Evolutionary conservation across 2,113 vertebrate genomes (phyloP).

Genomic region (Diadophis punctatus): DNA sequence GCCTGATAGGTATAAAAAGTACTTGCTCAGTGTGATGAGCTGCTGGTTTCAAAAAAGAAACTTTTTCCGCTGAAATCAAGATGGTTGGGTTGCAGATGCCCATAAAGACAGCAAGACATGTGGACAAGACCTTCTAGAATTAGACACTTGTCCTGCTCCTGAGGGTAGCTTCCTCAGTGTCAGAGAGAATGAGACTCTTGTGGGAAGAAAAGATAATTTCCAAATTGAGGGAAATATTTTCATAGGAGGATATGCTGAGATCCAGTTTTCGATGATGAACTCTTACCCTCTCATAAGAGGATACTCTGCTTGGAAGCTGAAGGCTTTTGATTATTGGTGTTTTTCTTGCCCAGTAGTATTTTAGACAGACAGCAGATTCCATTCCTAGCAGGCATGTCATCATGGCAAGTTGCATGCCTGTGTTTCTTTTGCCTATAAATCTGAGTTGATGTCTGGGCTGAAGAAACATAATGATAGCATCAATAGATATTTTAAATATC

Average conservation of each 20-base stretch:
- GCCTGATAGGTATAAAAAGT: background rate
- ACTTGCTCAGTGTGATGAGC: background rate
- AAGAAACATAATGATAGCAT: background rate
- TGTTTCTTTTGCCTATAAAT: background rate
- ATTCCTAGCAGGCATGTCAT: background rate
- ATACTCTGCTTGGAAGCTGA: background rate
- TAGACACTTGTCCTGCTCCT: background rate
- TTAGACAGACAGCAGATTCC: background rate
- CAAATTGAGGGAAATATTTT: background rate
- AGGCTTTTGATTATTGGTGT: background rate
- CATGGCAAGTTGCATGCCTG: background rate
- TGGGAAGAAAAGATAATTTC: background rate
- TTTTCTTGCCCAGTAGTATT: background rate
- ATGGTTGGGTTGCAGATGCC: background rate
- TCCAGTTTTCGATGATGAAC: background rate
- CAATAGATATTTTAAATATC: background rate
- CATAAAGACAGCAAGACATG: background rate
- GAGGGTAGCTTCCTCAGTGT: background rate
- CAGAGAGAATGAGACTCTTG: background rate
- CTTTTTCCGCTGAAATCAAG: background rate
- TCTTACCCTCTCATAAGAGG: background rate
- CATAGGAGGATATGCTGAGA: background rate
- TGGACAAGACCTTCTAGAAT: background rate
- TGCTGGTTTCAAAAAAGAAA: background rate
- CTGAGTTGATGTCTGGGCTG: background rate